Evolutionary conservation across 2,888 invertebrate species (phyloP).

Genomic region (Mystacides longicornis): DNA sequence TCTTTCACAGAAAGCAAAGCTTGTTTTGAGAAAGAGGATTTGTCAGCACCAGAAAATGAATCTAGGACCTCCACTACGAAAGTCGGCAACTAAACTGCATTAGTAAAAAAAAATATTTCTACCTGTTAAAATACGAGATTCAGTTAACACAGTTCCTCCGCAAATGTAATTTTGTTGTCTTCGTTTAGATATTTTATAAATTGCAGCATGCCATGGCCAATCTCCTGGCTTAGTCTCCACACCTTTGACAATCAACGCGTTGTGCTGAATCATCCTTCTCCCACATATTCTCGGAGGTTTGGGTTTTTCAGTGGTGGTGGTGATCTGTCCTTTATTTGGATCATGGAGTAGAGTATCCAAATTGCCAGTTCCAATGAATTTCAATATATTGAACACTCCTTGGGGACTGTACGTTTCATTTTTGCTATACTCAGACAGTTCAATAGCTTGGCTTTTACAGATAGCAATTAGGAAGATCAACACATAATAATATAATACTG

Average conservation of each 20-base stretch:
- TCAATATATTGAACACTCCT: conserved; percentile 1
- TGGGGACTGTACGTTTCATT: not conserved
- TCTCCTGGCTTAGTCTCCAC: conserved; percentile 34
- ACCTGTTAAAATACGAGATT: conserved; percentile 35
- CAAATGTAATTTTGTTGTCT: conserved; percentile 32
- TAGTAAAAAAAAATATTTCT: conserved; percentile 13
- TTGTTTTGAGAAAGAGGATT: too few relatives aligned
- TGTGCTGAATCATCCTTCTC: conserved; percentile 31
- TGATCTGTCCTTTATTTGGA: not conserved
- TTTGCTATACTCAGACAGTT: not conserved
- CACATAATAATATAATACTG: too few relatives aligned
- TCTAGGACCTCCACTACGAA: too few relatives aligned
- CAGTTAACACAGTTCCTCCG: conserved; percentile 36
- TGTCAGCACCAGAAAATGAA: too few relatives aligned
- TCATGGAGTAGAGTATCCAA: not conserved
- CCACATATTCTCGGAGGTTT: conserved; percentile 29
- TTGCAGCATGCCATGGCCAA: conserved; percentile 41
- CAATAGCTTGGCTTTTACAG: not conserved
- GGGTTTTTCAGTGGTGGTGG: not conserved
- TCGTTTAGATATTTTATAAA: conserved; percentile 30
- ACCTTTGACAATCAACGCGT: conserved; percentile 34
- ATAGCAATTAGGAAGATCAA: too few relatives aligned
- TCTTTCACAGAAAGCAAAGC: too few relatives aligned
- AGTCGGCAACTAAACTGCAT: too few relatives aligned
- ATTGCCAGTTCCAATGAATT: not conserved